A percentile compares a stretch with the other conserved stretches of the same genome.
Conservation (phyloP, 2,888 invertebrate genomes). For the Hirudinaria manillensis region DNA sequence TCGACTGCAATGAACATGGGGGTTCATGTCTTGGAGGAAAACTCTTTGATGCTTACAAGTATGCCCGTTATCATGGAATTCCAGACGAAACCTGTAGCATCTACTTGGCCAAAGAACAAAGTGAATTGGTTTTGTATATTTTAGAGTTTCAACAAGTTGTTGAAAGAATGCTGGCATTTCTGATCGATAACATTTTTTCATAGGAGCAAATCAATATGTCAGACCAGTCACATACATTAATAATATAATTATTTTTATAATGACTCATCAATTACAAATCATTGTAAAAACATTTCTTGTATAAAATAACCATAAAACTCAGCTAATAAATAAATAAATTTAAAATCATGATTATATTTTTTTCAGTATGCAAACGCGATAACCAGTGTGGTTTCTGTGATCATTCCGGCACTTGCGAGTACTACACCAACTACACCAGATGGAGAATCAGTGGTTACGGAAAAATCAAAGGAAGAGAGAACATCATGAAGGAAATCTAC, state of each 20-base stretch:
- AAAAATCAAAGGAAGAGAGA: conserved; percentile 51
- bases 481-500: conserved; percentile 58
- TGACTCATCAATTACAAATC: no score
- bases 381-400: conserved; percentile 54
- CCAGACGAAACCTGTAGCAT: conserved; percentile 59
- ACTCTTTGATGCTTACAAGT: conserved; percentile 53
- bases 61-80: conserved; percentile 55
- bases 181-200: no score
- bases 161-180: no score
- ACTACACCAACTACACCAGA: conserved; percentile 50
- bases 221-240: not conserved
- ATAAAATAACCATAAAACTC: no score
- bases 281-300: no score
- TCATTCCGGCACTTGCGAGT: conserved; percentile 49
- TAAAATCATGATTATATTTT: no score
- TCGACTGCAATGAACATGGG: conserved; percentile 55
- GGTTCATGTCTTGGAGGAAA: conserved; percentile 54
- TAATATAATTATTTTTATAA: not conserved
- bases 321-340: no score
- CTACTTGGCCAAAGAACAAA: conserved; percentile 57
- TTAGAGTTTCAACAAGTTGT: no score
- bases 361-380: conserved; percentile 50
- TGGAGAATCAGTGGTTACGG: conserved; percentile 57
- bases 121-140: conserved; percentile 40
- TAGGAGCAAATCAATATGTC: no score